Conservation (phyloP, 2,888 invertebrate species). For the Stenodema calcarata region DNA sequence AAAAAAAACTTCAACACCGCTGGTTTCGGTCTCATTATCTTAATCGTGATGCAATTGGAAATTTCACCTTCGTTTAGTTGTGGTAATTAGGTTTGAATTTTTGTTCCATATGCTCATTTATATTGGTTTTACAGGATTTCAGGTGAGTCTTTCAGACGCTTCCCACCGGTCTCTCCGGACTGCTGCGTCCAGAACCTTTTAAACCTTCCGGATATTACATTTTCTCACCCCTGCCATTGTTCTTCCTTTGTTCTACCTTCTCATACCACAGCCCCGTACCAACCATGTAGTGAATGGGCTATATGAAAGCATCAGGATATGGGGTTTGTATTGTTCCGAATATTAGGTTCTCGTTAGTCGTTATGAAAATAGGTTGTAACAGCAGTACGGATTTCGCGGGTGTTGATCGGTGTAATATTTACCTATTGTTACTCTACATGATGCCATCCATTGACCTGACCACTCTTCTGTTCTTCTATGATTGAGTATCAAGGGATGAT, state of each 20-base stretch:
- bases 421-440: not conserved
- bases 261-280: not conserved
- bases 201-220: slow-evolving; percentile 33
- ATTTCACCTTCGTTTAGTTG: no score
- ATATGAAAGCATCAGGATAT: not conserved
- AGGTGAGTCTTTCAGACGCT: not conserved
- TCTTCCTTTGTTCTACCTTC: slow-evolving; percentile 1
- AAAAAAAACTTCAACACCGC: no score
- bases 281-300: not conserved
- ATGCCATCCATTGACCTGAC: not conserved
- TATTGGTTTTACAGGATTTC: not conserved
- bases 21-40: no score
- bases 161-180: not conserved
- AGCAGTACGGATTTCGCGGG: not conserved
- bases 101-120: not conserved
- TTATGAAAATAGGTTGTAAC: not conserved
- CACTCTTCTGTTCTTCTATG: not conserved
- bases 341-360: not conserved
- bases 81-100: not conserved
- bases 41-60: no score
- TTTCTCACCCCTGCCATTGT: slow-evolving; percentile 21
- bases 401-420: not conserved
- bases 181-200: slow-evolving; percentile 3
- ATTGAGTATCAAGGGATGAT: not conserved
- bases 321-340: not conserved